Conservation (phyloP, 2,113 vertebrate genomes). For the Limanda limanda region DNA sequence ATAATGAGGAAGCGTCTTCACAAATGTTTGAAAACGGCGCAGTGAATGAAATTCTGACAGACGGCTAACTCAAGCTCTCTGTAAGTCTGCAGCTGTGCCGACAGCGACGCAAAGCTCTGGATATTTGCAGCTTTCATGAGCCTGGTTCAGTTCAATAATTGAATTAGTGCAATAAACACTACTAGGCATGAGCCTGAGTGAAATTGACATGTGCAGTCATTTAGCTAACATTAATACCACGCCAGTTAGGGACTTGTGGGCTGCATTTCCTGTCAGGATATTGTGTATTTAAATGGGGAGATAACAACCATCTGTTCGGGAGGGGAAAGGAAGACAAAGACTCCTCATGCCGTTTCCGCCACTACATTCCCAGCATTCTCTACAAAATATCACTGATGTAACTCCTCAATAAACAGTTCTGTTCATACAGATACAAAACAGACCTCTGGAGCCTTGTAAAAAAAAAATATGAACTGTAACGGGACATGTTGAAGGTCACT, state of each 20-base stretch:
- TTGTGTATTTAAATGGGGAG: slow-evolving; percentile 41
- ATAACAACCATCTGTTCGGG: slow-evolving; percentile 43
- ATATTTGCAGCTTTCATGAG: slow-evolving; percentile 42
- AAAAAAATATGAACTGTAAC: background rate
- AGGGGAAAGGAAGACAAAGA: slow-evolving; percentile 14
- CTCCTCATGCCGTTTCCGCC: background rate
- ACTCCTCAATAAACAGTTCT: background rate
- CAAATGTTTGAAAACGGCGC: slow-evolving; percentile 42
- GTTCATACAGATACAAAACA: slow-evolving; percentile 17
- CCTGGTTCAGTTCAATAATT: slow-evolving; percentile 52
- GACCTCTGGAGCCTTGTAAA: too few species aligned
- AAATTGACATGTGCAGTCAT: slow-evolving; percentile 63
- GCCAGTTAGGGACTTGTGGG: slow-evolving; percentile 31
- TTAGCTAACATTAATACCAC: slow-evolving; percentile 68
- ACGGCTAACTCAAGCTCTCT: slow-evolving; percentile 54
- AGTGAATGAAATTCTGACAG: slow-evolving; percentile 55
- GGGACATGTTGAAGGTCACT: background rate
- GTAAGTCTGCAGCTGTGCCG: slow-evolving; percentile 69
- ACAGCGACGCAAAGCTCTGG: slow-evolving; percentile 54
- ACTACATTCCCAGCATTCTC: slow-evolving; percentile 13
- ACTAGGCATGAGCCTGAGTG: slow-evolving; percentile 38
- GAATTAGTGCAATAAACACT: slow-evolving; percentile 61
- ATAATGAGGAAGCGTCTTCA: slow-evolving; percentile 3
- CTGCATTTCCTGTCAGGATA: slow-evolving; percentile 54
- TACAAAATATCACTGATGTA: slow-evolving; percentile 43